Evolutionary conservation across 2,797 vertebrate species (phyloP).

Genomic region (Atherinosoma microstoma): DNA sequence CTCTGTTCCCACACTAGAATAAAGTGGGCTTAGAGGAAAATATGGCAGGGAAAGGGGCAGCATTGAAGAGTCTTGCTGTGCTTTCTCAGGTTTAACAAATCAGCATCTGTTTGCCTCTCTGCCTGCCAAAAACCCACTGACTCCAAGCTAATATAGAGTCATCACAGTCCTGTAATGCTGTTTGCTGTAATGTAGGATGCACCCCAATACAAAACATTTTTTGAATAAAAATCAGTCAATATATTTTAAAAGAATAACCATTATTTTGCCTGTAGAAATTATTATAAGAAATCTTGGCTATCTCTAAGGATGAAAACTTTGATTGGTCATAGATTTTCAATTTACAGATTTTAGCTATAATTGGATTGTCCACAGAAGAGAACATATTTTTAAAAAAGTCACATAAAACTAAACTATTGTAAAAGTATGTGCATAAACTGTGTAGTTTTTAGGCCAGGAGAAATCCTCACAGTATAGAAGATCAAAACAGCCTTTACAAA

Average conservation of each 20-base stretch:
- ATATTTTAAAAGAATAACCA: too few species aligned
- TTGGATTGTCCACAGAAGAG: too few species aligned
- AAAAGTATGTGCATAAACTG: not conserved
- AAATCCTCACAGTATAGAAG: too few species aligned
- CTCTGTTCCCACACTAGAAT: constrained; percentile 38
- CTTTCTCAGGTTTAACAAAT: constrained; percentile 80
- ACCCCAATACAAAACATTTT: not conserved
- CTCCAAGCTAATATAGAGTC: constrained; percentile 59
- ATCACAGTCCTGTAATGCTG: constrained; percentile 20
- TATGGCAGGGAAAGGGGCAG: constrained; percentile 53
- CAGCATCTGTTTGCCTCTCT: constrained; percentile 75
- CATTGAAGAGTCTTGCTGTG: constrained; percentile 68
- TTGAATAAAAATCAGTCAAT: too few species aligned
- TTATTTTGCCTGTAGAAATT: too few species aligned
- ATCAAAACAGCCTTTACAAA: not conserved
- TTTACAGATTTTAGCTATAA: too few species aligned
- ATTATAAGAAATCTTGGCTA: not conserved
- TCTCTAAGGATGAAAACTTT: not conserved
- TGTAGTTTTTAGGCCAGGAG: too few species aligned
- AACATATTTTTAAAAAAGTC: constrained; percentile 2
- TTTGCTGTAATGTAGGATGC: constrained; percentile 28
- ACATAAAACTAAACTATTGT: not conserved
- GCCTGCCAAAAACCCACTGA: constrained; percentile 66
- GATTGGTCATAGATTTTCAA: not conserved
- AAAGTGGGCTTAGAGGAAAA: constrained; percentile 51